These are phyloP conservation scores for Erebia ligea DNA, from an alignment of 2,888 invertebrate genomes.

Conservation along the genomic window DNA sequence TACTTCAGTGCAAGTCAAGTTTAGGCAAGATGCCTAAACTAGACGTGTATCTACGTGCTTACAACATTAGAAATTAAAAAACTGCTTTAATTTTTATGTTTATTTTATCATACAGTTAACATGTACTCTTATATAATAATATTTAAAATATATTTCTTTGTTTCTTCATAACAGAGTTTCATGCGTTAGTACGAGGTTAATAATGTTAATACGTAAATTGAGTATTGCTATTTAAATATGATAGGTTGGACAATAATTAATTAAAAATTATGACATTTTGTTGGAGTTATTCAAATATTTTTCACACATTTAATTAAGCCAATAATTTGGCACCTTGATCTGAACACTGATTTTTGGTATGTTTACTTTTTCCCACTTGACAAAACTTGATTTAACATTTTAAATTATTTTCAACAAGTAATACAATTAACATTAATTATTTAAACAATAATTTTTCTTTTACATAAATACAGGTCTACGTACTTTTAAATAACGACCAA, in stretches of 20 bases:
- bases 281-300: not conserved
- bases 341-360: conserved; percentile 60
- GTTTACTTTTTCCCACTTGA: not conserved
- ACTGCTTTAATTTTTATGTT: conserved; percentile 44
- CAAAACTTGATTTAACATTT: conserved; percentile 1
- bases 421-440: conserved; percentile 6
- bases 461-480: not conserved
- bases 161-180: conserved; percentile 62
- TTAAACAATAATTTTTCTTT: not conserved
- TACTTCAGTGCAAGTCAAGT: not conserved
- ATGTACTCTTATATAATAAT: conserved; percentile 78
- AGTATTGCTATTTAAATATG: conserved; percentile 5
- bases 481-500: not conserved
- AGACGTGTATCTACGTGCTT: not conserved
- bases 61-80: not conserved
- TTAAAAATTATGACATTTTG: not conserved
- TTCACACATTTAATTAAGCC: conserved; percentile 46
- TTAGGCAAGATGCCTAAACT: too few species aligned
- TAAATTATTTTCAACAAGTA: conserved; percentile 1
- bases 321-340: conserved; percentile 68
- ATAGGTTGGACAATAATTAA: not conserved
- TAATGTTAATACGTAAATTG: conserved; percentile 8
- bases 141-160: conserved; percentile 81
- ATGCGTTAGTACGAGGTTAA: conserved; percentile 33
- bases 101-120: conserved; percentile 78